phyloP scores from a whole-genome alignment of 2,797 vertebrate genomes.

The Rallus crepitans region DNA sequence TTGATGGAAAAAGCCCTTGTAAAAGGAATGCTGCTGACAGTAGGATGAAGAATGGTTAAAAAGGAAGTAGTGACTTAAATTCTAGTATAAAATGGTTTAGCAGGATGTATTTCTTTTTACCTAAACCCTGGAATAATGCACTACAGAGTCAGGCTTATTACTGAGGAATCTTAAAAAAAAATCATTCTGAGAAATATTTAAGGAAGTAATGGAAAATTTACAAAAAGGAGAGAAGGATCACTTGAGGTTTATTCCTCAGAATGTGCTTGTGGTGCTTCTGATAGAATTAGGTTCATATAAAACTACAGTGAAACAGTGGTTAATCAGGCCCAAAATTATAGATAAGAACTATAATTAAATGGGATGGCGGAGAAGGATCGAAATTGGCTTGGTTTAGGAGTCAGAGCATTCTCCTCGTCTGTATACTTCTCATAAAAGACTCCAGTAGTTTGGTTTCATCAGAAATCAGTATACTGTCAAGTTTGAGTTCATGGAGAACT shows the following conservation, averaged over 20 bases:
- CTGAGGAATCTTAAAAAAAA: background rate
- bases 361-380: background rate
- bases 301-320: background rate
- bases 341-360: background rate
- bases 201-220: too few species aligned
- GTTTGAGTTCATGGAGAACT: background rate
- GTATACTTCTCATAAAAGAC: background rate
- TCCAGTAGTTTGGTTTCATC: background rate
- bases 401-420: background rate
- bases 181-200: too few species aligned
- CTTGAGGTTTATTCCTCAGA: background rate
- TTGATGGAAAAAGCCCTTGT: background rate
- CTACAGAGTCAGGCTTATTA: background rate
- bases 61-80: background rate
- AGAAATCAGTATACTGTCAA: background rate
- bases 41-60: background rate
- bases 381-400: background rate
- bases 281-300: background rate
- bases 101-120: background rate
- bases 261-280: background rate
- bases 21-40: background rate
- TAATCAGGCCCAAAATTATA: background rate
- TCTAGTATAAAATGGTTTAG: background rate
- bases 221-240: too few species aligned
- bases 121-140: background rate